Evolutionary conservation across 2,113 vertebrate genomes (phyloP), one percentile per base, ranked within the genome.

Genomic region (Melanerpes formicivorus): DNA sequence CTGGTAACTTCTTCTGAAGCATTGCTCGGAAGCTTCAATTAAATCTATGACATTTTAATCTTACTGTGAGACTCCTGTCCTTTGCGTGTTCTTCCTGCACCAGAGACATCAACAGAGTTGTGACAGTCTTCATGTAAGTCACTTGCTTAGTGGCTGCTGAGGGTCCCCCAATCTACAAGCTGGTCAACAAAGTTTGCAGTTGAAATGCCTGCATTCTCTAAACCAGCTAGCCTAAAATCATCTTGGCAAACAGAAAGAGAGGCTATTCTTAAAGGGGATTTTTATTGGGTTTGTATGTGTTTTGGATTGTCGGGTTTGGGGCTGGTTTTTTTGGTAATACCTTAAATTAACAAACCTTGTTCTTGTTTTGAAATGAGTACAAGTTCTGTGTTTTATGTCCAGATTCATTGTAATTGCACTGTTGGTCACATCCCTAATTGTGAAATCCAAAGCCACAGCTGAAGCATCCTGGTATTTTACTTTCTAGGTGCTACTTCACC

Each of bases 401-500:
- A 5, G 26, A 13, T 15, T 55, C 10, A 29, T 42, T 32, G 26
- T 14, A n/a, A 56, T 9, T 30, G 13, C 19, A 14, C 26, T 46
- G n/a, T 22, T 76, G 50, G 17, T 18, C 77, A 37, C 27, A 74
- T 40, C 5, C 27, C 16, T 52, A 30, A 11, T 9, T 0, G 0
- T 34, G 34, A 48, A 55, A 70, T 14, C 3, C 2, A 5, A 59
- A 10, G 14, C n/a, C 18, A 10, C 6, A 67, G 34, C 21, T 3
- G 1, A 76, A 60, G 25, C 34, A 42, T 5, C 15, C 26, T 34
- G 23, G 6, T 46, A 11, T 48, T 74, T 78, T 30, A 22, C 52
- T 52, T 64, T 25, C 30, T 1, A 9, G 18, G 23, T 77, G 27
- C 14, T 0, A 0, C 7, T 77, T 70, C 19, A 58, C 6, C 2